Percentiles rank a stretch among this genome's conserved stretches.
Evolutionary conservation across 2,113 vertebrate species (phyloP).

Genomic region (Cyprinodon tularosa): DNA sequence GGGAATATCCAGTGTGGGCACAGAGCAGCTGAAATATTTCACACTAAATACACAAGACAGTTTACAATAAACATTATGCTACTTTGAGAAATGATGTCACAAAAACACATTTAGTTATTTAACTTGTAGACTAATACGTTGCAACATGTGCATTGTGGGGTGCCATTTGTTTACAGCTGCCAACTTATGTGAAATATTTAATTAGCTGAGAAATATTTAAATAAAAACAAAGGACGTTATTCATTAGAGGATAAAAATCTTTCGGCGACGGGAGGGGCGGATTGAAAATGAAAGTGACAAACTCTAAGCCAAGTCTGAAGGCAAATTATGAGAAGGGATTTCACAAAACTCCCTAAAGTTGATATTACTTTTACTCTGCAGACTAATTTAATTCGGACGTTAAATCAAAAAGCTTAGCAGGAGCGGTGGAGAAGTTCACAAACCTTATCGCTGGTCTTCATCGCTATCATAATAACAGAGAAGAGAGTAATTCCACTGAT

Average conservation of each 20-base stretch:
- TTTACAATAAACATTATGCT: neutral
- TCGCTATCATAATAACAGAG: constrained; percentile 53
- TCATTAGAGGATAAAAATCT: neutral
- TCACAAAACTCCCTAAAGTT: neutral
- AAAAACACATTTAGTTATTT: neutral
- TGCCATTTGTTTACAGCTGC: constrained; percentile 6
- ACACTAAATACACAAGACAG: neutral
- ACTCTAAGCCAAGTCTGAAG: neutral
- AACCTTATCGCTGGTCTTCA: constrained; percentile 57
- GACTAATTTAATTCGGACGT: constrained; percentile 44
- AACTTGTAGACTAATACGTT: constrained; percentile 1
- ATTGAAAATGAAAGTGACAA: neutral
- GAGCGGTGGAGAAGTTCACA: constrained; percentile 54
- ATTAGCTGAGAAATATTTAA: neutral
- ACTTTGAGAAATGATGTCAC: neutral
- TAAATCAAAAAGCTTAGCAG: constrained; percentile 43
- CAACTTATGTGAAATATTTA: neutral
- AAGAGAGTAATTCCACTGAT: constrained; percentile 71
- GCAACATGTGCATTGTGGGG: neutral
- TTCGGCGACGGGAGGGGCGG: too few relatives aligned
- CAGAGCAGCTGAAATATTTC: neutral
- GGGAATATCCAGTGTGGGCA: neutral
- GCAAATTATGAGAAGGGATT: neutral
- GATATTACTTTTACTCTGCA: constrained; percentile 1
- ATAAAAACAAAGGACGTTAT: neutral